Percentiles rank a stretch among this genome's conserved stretches.
Conservation (phyloP, 2,113 vertebrate genomes). For the Jaculus jaculus region DNA sequence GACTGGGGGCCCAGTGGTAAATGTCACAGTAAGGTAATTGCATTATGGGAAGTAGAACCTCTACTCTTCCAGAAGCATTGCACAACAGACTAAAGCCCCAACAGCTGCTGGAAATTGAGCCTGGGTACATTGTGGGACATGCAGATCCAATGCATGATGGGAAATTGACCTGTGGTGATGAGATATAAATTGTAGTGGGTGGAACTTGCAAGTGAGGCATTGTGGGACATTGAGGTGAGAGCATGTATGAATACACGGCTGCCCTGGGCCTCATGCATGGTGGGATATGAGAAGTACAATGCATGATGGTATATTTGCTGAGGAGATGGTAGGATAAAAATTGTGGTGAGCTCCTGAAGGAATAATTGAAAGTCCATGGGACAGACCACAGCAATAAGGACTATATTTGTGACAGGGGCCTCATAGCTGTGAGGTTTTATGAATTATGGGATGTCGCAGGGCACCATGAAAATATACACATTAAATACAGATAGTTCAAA, state of each 20-base stretch:
- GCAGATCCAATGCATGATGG: not conserved
- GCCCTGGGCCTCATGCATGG: not conserved
- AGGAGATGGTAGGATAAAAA: not conserved
- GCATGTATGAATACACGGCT: not conserved
- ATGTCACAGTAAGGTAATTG: not conserved
- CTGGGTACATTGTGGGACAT: not conserved
- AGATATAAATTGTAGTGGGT: too few species aligned
- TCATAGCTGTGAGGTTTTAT: not conserved
- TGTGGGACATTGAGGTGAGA: not conserved
- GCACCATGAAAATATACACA: not conserved
- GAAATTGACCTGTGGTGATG: not conserved
- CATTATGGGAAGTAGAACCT: not conserved
- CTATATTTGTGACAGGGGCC: not conserved
- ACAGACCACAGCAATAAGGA: not conserved
- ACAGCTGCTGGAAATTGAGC: not conserved
- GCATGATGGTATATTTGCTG: not conserved
- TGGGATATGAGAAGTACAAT: not conserved
- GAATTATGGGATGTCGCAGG: not conserved
- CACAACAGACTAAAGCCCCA: not conserved
- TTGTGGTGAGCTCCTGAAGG: not conserved
- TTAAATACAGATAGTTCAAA: not conserved
- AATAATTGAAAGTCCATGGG: not conserved
- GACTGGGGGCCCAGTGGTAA: not conserved
- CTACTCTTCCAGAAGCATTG: not conserved
- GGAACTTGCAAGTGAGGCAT: not conserved